phyloP scores from a whole-genome alignment of 2,113 vertebrate genomes.

The Pomatostomus ruficeps region DNA sequence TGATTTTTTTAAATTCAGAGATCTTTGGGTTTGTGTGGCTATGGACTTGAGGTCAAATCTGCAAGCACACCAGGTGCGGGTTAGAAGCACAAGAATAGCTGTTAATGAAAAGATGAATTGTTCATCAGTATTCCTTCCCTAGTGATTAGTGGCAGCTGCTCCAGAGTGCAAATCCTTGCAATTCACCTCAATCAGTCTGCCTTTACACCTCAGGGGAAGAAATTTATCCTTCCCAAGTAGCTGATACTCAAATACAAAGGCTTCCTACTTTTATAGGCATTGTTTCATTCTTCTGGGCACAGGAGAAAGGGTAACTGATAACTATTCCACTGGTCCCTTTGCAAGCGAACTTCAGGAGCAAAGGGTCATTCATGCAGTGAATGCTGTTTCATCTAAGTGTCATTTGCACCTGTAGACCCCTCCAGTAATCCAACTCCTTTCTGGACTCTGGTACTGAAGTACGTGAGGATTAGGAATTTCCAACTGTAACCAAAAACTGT shows the following conservation, averaged over 20 bases:
- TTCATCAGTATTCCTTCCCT: neutral
- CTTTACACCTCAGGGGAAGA: neutral
- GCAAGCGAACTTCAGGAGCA: neutral
- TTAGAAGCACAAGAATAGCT: neutral
- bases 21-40: neutral
- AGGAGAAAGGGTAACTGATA: neutral
- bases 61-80: neutral
- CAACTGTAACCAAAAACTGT: neutral
- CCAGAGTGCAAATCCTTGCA: neutral
- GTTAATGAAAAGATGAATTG: neutral
- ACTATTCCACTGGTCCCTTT: neutral
- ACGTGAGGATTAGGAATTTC: neutral
- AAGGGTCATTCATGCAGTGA: neutral
- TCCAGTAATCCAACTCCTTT: neutral
- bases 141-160: neutral
- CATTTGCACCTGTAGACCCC: neutral
- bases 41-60: neutral
- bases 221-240: neutral
- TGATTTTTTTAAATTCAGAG: neutral
- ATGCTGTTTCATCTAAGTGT: neutral
- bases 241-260: neutral
- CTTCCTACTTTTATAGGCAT: neutral
- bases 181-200: neutral
- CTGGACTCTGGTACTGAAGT: neutral
- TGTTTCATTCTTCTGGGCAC: neutral